phyloP scores from a whole-genome alignment of 2,888 invertebrate genomes.

The Biston betularia region DNA sequence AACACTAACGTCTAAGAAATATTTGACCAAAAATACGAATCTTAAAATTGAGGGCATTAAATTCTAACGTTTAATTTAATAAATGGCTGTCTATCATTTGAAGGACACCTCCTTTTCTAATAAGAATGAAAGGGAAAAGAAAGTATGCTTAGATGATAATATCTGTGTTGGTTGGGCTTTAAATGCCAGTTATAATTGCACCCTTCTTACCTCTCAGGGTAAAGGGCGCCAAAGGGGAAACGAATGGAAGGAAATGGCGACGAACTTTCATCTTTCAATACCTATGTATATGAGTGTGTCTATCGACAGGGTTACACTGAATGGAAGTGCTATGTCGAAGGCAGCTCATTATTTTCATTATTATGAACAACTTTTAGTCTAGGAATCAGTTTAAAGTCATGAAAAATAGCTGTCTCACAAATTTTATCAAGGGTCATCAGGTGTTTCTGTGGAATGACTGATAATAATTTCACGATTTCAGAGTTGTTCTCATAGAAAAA shows the following conservation, averaged over 20 bases:
- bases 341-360: too few species aligned
- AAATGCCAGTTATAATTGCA: conserved; percentile 25
- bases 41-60: not conserved
- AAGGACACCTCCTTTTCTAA: not conserved
- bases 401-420: too few species aligned
- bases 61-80: not conserved
- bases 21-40: not conserved
- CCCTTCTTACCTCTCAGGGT: conserved; percentile 28
- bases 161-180: conserved; percentile 8
- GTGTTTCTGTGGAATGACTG: too few species aligned
- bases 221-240: conserved; percentile 30
- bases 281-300: conserved; percentile 3
- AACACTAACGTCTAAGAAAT: not conserved
- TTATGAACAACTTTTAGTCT: too few species aligned
- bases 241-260: conserved; percentile 20
- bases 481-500: too few species aligned
- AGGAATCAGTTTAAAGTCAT: too few species aligned
- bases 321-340: too few species aligned
- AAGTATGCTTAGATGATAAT: not conserved
- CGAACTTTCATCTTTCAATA: not conserved
- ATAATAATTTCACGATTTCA: too few species aligned
- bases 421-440: too few species aligned
- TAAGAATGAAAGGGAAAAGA: not conserved
- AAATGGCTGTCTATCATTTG: not conserved
- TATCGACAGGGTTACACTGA: too few species aligned